Conservation (phyloP, 2,113 vertebrate genomes). For the Martes martes region DNA sequence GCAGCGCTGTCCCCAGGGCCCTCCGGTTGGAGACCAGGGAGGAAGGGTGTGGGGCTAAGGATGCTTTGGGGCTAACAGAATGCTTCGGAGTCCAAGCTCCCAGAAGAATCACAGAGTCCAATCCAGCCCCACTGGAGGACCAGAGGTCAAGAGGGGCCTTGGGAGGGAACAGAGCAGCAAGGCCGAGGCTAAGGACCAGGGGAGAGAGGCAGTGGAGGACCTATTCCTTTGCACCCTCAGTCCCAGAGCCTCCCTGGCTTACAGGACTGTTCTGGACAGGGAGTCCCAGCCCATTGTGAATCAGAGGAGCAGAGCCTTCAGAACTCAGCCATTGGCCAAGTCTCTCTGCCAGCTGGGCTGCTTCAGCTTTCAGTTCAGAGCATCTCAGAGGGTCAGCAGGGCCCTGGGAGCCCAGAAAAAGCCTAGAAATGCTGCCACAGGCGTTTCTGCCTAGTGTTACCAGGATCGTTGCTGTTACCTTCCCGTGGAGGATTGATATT, state of each 20-base stretch:
- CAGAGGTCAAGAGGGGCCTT: not conserved
- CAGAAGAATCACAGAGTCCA: not conserved
- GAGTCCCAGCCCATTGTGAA: not conserved
- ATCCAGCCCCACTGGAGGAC: not conserved
- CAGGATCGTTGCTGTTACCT: not conserved
- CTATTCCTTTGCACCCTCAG: not conserved
- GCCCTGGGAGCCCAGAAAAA: not conserved
- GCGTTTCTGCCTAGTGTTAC: not conserved
- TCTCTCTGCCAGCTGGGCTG: slow-evolving; percentile 38
- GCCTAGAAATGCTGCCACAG: not conserved
- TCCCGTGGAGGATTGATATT: not conserved
- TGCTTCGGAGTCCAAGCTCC: not conserved
- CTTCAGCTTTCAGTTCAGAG: slow-evolving; percentile 37
- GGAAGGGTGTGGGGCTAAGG: not conserved
- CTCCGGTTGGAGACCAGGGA: not conserved
- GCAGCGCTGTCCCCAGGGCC: not conserved
- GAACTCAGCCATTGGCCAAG: not conserved
- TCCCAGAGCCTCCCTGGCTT: not conserved
- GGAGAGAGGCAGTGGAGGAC: not conserved
- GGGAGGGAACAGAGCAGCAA: not conserved
- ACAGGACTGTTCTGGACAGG: not conserved
- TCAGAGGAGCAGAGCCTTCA: not conserved
- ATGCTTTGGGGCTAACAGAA: not conserved
- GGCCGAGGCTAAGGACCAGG: not conserved
- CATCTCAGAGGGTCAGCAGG: not conserved